Evolutionary conservation across 2,113 vertebrate species (phyloP), one percentile per base, ranked within the genome.

Genomic region (Odocoileus virginianus): DNA sequence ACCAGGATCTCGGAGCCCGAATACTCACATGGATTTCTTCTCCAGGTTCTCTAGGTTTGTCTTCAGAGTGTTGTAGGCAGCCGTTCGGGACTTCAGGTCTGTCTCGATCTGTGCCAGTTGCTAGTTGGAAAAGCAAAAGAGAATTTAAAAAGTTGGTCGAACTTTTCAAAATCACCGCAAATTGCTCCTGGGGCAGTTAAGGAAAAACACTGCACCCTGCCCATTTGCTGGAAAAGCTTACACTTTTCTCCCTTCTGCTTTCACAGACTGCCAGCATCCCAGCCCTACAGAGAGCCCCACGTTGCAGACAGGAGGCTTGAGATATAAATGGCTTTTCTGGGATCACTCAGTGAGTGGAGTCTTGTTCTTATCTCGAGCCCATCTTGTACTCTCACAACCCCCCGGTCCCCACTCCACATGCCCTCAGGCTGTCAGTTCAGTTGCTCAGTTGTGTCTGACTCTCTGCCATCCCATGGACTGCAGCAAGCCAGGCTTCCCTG

Each of bases 41-140:
- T 99, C 99, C 88, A 99, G 97, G 91, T 93, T 99, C 97, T 99
- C 99, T 98, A 99, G 97, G 83, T 98, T 99, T 16, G 97, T 98
- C 98, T 99, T 99, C 92, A 99, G 98, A 6, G 98, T 99, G 97
- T 97, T 99, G 98, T 99, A 99, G 0, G 99, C 98, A 0, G 98
- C 98, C 12, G 99, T 98, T 45, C 99, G 98, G 25, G 98, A 98
- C 98, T 99, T 99, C 87, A 99, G 95, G 89, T 99, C 99, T 7
- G 98, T 47, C 96, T 99, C 99, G 78, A 99, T 99, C 96, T 99
- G 99, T 33, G 98, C 99, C 93, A 99, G 98, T 99, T 99, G 99
- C 99, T 99, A 92, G 82, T 97, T 61, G 57, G 36, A 60, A 89
- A 98, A 85, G n/a, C 7, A 94, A 40, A 40, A 91, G 96, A 90